Evolutionary conservation across 2,797 vertebrate species (phyloP).

Genomic region (Trachurus trachurus): DNA sequence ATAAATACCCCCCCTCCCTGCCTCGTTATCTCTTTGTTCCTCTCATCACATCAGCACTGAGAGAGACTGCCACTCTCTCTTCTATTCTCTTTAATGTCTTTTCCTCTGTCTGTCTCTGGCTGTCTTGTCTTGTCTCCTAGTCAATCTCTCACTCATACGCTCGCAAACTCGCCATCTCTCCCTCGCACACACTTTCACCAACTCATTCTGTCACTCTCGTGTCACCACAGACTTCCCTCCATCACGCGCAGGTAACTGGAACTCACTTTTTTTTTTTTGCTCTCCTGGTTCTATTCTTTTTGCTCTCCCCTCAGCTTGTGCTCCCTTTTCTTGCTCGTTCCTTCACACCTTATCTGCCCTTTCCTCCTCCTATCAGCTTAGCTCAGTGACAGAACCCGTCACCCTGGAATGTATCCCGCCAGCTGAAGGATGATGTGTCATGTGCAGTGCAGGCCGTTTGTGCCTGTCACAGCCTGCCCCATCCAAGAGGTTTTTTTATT

Average conservation of each 20-base stretch:
- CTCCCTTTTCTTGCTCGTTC: constrained; percentile 5
- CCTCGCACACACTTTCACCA: constrained; percentile 24
- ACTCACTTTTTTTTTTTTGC: constrained; percentile 4
- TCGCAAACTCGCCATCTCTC: constrained; percentile 18
- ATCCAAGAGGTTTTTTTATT: background rate
- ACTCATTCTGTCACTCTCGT: constrained; percentile 60
- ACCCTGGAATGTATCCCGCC: constrained; percentile 39
- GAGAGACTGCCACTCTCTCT: constrained; percentile 22
- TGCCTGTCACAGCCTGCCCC: constrained; percentile 53
- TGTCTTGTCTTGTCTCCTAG: constrained; percentile 46
- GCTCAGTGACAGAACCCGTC: constrained; percentile 47
- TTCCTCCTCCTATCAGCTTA: constrained; percentile 45
- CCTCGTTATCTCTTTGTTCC: constrained; percentile 49
- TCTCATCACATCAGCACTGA: constrained; percentile 17
- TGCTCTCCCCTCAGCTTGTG: constrained; percentile 4
- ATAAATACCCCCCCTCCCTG: background rate
- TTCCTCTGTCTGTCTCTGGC: constrained; percentile 31
- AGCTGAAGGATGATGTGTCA: constrained; percentile 37
- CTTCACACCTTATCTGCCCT: constrained; percentile 49
- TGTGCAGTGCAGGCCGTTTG: constrained; percentile 8
- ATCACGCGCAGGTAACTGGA: constrained; percentile 29
- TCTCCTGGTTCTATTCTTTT: background rate
- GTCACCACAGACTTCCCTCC: constrained; percentile 49
- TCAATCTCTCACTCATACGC: constrained; percentile 46
- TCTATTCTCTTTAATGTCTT: constrained; percentile 42